Percentiles rank a stretch among this genome's conserved stretches.
These are phyloP conservation scores for Tuberolachnus salignus DNA, from an alignment of 2,888 invertebrate genomes.

Conservation along the genomic window DNA sequence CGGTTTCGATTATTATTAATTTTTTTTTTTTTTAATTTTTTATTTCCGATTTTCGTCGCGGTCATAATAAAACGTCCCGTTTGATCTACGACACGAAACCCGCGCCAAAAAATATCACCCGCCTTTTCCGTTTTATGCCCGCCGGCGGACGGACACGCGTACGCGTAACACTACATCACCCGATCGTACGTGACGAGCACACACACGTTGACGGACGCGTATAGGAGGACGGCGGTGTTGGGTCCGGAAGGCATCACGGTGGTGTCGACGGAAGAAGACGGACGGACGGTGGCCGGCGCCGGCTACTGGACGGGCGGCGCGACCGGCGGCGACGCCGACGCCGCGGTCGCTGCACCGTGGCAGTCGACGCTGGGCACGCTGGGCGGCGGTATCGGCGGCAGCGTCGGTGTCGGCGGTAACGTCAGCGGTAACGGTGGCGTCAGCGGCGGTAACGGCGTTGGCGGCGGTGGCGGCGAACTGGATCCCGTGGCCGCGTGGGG, in stretches of 20 bases:
- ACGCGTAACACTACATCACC: neutral
- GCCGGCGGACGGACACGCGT: neutral
- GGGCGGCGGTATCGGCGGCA: constrained; percentile 62
- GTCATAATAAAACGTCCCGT: neutral
- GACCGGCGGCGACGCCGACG: constrained; percentile 54
- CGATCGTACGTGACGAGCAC: neutral
- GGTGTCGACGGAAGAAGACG: constrained; percentile 54
- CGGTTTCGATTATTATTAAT: neutral
- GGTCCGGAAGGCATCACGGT: constrained; percentile 54
- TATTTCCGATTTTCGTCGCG: neutral
- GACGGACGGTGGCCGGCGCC: constrained; percentile 56
- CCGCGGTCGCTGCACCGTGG: constrained; percentile 50
- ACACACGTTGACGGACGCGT: constrained; percentile 43
- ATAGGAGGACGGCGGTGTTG: constrained; percentile 28
- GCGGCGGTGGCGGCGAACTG: constrained; percentile 65
- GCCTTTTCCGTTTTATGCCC: neutral
- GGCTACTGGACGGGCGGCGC: constrained; percentile 55
- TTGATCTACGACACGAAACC: neutral
- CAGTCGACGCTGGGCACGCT: constrained; percentile 49
- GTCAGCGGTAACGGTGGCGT: neutral
- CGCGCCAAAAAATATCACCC: neutral
- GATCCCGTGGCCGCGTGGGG: constrained; percentile 77
- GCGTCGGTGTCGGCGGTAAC: constrained; percentile 7
- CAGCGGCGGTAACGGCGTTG: constrained; percentile 54
- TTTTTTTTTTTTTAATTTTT: neutral